phyloP scores from a whole-genome alignment of 2,888 invertebrate genomes.

The Euspilapteryx auroguttella region DNA sequence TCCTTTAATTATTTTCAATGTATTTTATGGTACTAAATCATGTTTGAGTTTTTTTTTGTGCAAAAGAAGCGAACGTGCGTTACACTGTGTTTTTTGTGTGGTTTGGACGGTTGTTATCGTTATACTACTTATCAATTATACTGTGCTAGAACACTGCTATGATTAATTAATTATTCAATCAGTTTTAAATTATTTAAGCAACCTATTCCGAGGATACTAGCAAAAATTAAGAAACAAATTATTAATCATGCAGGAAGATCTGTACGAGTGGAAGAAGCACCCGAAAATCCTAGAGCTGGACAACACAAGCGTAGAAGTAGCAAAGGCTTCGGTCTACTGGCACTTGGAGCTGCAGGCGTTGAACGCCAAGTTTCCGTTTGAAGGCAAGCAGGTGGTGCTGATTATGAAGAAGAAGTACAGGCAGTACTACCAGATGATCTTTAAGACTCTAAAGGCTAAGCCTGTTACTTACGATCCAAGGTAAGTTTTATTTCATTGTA shows the following conservation, averaged over 20 bases:
- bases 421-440: constrained; percentile 52
- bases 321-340: constrained; percentile 48
- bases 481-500: constrained; percentile 15
- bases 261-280: constrained; percentile 51
- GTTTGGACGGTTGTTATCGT: too few species aligned
- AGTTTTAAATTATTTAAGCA: too few species aligned
- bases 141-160: too few species aligned
- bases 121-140: too few species aligned
- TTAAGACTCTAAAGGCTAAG: constrained; percentile 45
- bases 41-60: too few species aligned
- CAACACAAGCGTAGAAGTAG: constrained; percentile 41
- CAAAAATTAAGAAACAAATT: too few species aligned
- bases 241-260: constrained; percentile 39
- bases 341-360: constrained; percentile 29
- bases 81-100: too few species aligned
- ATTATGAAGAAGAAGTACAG: constrained; percentile 53
- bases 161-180: constrained; percentile 2
- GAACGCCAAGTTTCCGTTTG: constrained; percentile 34
- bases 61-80: too few species aligned
- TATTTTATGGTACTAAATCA: too few species aligned
- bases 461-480: constrained; percentile 48
- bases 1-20: too few species aligned
- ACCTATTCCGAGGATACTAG: background rate
- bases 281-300: constrained; percentile 47
- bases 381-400: constrained; percentile 47